Conservation (phyloP, 2,797 vertebrate species). For the Gymnoscopelus braueri region DNA sequence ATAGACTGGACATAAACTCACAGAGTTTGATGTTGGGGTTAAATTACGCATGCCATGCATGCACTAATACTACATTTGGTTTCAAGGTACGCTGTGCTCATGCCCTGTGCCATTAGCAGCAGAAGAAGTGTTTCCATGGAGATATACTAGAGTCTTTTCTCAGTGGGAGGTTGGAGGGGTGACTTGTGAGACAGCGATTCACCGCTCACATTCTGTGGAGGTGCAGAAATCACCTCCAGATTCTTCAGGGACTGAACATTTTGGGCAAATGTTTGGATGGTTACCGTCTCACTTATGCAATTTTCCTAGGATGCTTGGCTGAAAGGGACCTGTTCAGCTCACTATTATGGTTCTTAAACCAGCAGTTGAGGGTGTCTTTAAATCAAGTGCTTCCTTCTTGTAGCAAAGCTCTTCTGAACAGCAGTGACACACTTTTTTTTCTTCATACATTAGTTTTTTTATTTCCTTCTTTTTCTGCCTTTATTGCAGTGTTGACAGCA, state of each 20-base stretch:
- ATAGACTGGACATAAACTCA: not conserved
- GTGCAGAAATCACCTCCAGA: slow-evolving; percentile 36
- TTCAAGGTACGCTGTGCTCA: slow-evolving; percentile 26
- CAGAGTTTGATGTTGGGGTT: slow-evolving; percentile 10
- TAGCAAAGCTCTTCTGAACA: too few species aligned
- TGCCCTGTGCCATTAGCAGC: slow-evolving; percentile 33
- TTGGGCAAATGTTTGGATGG: slow-evolving; percentile 11
- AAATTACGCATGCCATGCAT: slow-evolving; percentile 1
- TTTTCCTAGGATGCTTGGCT: not conserved
- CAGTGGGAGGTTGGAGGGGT: slow-evolving; percentile 46
- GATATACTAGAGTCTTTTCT: slow-evolving; percentile 49
- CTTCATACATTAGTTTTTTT: too few species aligned
- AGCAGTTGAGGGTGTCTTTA: not conserved
- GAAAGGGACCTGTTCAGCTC: not conserved
- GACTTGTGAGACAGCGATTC: slow-evolving; percentile 42
- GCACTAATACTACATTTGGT: slow-evolving; percentile 4
- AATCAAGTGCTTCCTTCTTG: too few species aligned
- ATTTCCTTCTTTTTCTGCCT: too few species aligned
- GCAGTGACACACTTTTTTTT: too few species aligned
- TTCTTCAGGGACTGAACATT: slow-evolving; percentile 16
- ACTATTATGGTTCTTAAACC: not conserved
- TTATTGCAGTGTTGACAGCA: too few species aligned
- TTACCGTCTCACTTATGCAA: not conserved
- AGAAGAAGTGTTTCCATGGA: slow-evolving; percentile 78
- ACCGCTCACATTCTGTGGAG: slow-evolving; percentile 47